Evolutionary conservation across 2,797 vertebrate genomes (phyloP), one percentile per base, ranked within the genome.

Genomic region (Sebastes hopkinsi): DNA sequence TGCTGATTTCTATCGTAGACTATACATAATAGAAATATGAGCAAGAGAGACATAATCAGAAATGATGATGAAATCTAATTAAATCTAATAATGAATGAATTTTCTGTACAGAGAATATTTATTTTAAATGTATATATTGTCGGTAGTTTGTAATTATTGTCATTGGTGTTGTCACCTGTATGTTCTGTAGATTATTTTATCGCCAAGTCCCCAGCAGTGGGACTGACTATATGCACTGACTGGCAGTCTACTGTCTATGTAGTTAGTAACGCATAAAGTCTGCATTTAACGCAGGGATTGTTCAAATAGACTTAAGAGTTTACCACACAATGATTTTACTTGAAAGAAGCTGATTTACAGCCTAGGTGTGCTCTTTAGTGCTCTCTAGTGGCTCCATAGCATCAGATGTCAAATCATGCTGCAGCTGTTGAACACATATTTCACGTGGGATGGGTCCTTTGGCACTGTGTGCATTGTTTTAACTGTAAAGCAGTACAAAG

Each of bases 71-170:
- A 80, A 80, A 79, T 69, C 67, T 46, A 69, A 62, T 71, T 16
- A 86, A 85, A 79, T 86, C 78, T 85, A 79, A 85, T 65, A 77
- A 79, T 80, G 38, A 88, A 90, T 89, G 56, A 74, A 90, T 78
- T 90, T 82, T 76, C 86, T 94, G 92, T 94, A 94, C 93, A 95
- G 90, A 94, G 89, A 93, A 86, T 89, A 91, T 87, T 90, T 92
- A 92, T 91, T 93, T 91, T 83, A 90, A 86, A 83, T 94, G 83
- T 93, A 86, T 80, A 92, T 90, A 87, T 80, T 84, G 78, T 90
- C 72, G 13, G 90, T 92, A 90, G 85, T 88, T 88, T 89, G 71
- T 79, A 79, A 86, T 82, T 91, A 77, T 80, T 74, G 81, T 89
- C 55, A 54, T 64, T 82, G 54, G 65, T 88, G 78, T 87, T 42